Conservation (phyloP, 92 coral and sea anemone genomes). For the Heliopora coerulea region DNA sequence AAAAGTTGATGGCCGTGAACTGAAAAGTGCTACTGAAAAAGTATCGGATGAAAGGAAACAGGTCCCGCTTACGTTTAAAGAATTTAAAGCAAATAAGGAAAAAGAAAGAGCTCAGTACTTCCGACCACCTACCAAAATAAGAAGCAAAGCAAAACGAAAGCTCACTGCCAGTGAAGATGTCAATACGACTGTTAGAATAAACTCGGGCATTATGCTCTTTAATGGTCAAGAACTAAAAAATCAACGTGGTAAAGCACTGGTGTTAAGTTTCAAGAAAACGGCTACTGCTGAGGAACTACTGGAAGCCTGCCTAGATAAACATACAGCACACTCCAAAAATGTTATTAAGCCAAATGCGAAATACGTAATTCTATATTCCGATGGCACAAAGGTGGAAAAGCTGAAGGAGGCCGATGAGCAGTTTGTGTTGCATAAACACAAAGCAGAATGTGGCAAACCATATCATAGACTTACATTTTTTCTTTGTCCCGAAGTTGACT, state of each 20-base stretch:
- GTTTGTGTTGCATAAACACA: slow-evolving; percentile 45
- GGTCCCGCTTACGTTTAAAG: slow-evolving; percentile 6
- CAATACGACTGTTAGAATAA: slow-evolving; percentile 15
- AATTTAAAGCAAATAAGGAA: slow-evolving; percentile 10
- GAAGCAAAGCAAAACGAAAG: slow-evolving; percentile 25
- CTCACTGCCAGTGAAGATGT: slow-evolving; percentile 22
- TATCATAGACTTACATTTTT: slow-evolving; percentile 41
- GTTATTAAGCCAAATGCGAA: slow-evolving; percentile 31
- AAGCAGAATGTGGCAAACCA: slow-evolving; percentile 45
- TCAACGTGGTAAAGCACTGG: slow-evolving; percentile 16
- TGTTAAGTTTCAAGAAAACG: slow-evolving; percentile 21
- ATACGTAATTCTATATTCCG: slow-evolving; percentile 37
- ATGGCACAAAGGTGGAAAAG: slow-evolving; percentile 47
- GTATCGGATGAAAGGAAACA: not conserved
- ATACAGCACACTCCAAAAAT: slow-evolving; percentile 47
- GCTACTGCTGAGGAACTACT: slow-evolving; percentile 27
- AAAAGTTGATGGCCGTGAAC: slow-evolving; percentile 14
- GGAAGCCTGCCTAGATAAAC: slow-evolving; percentile 19
- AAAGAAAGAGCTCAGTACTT: slow-evolving; percentile 27
- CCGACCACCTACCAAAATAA: slow-evolving; percentile 1
- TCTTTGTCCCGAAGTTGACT: slow-evolving; percentile 32
- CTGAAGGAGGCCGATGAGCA: slow-evolving; percentile 44
- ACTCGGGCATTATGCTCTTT: slow-evolving; percentile 26
- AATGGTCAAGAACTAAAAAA: slow-evolving; percentile 28
- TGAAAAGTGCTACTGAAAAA: not conserved